Evolutionary conservation across 2,113 vertebrate genomes (phyloP).

Genomic region (Laticauda laticaudata): DNA sequence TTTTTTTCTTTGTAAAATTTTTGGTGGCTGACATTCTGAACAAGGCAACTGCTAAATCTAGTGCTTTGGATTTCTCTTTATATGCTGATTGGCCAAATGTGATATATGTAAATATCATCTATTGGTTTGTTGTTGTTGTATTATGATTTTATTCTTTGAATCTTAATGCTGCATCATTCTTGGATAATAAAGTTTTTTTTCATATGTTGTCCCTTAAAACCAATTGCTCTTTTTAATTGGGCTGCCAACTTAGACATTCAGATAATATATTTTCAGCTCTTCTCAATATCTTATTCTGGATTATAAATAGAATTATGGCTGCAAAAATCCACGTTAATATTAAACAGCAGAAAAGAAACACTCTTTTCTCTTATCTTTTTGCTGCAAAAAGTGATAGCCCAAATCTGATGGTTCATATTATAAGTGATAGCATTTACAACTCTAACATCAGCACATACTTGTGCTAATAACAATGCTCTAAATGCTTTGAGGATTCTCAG

Average conservation of each 20-base stretch:
- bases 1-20: background rate
- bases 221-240: slow-evolving; percentile 12
- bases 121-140: slow-evolving; percentile 12
- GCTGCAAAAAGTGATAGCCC: background rate
- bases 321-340: background rate
- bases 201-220: background rate
- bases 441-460: background rate
- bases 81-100: slow-evolving; percentile 1
- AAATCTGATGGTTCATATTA: background rate
- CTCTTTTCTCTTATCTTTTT: background rate
- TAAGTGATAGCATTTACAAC: background rate
- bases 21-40: slow-evolving; percentile 35
- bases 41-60: slow-evolving; percentile 52
- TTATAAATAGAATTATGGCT: background rate
- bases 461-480: background rate
- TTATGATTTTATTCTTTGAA: background rate
- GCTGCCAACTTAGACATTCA: background rate
- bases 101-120: background rate
- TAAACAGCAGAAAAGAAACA: background rate
- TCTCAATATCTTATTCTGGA: background rate
- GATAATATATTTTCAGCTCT: background rate
- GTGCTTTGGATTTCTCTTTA: slow-evolving; percentile 27
- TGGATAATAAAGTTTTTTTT: background rate
- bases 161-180: background rate
- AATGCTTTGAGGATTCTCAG: background rate